These are phyloP conservation scores for Natrix natrix DNA, from an alignment of 2,797 vertebrate genomes.

Conservation along the genomic window DNA sequence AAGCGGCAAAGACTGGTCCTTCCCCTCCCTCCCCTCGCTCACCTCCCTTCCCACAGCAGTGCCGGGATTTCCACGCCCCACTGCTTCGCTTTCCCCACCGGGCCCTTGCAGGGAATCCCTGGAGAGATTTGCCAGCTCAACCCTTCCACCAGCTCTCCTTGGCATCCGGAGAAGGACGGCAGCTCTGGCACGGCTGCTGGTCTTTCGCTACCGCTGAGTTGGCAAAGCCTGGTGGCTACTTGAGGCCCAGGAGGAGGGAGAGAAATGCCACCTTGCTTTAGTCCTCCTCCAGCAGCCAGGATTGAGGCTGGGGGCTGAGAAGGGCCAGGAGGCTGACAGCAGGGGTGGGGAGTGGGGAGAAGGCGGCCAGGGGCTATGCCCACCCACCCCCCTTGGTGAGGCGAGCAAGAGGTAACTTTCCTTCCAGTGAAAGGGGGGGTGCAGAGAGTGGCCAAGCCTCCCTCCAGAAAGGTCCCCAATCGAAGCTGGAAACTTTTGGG, in stretches of 20 bases:
- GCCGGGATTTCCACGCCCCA: background rate
- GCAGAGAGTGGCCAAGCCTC: background rate
- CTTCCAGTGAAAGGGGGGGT: background rate
- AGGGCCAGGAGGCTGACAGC: slow-evolving; percentile 11
- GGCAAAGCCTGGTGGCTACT: background rate
- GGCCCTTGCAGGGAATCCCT: background rate
- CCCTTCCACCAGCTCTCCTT: background rate
- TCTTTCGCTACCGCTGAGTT: background rate
- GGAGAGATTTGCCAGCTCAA: background rate
- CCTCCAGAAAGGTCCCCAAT: background rate
- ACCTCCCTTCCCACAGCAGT: background rate
- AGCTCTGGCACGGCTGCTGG: background rate
- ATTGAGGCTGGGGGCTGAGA: background rate
- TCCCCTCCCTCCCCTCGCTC: background rate
- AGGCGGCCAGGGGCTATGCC: slow-evolving; percentile 11
- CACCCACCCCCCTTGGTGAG: background rate
- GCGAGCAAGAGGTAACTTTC: background rate
- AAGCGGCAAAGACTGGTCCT: too few species aligned
- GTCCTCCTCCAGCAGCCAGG: background rate
- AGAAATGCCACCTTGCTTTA: background rate
- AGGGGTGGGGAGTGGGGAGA: background rate
- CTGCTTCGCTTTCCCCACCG: background rate
- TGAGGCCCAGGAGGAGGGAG: background rate
- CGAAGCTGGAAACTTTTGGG: background rate
- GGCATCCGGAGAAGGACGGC: background rate